Percentiles rank a stretch among this genome's conserved stretches.
phyloP scores from a whole-genome alignment of 1,140 invertebrate species.

The Ephestia elutella region DNA sequence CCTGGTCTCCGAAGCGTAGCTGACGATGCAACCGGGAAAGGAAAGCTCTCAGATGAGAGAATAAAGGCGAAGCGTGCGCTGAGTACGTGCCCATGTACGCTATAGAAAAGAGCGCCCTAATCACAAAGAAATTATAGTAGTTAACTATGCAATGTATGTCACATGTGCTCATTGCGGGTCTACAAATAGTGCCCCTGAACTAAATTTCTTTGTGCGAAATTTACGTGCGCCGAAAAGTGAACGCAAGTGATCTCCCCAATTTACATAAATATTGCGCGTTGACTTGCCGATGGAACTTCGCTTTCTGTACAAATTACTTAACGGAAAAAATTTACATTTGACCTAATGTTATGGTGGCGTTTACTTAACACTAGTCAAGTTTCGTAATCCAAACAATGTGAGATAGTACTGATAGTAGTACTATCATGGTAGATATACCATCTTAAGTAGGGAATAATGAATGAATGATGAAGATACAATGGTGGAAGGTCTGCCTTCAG shows the following conservation, averaged over 20 bases:
- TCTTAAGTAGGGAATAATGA: not conserved
- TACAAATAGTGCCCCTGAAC: slow-evolving; percentile 23
- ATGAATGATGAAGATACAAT: not conserved
- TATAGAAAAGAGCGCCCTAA: too few species aligned
- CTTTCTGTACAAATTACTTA: slow-evolving; percentile 1
- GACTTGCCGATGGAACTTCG: not conserved
- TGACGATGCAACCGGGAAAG: too few species aligned
- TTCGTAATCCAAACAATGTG: not conserved
- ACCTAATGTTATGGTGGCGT: not conserved
- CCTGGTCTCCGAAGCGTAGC: too few species aligned
- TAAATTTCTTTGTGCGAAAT: slow-evolving; percentile 24
- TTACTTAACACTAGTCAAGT: not conserved
- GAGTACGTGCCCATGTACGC: too few species aligned
- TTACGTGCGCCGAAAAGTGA: slow-evolving; percentile 24
- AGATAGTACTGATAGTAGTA: too few species aligned
- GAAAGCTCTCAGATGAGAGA: too few species aligned
- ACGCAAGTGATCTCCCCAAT: slow-evolving; percentile 26
- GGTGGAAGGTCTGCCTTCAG: not conserved
- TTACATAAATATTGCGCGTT: slow-evolving; percentile 26
- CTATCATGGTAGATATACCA: not conserved
- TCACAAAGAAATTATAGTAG: too few species aligned
- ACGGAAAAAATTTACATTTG: slow-evolving; percentile 5
- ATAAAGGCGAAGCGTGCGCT: too few species aligned
- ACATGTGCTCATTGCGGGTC: not conserved
- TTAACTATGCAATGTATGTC: too few species aligned